Conservation (phyloP, 2,797 vertebrate genomes). For the Sebastes oblongus region DNA sequence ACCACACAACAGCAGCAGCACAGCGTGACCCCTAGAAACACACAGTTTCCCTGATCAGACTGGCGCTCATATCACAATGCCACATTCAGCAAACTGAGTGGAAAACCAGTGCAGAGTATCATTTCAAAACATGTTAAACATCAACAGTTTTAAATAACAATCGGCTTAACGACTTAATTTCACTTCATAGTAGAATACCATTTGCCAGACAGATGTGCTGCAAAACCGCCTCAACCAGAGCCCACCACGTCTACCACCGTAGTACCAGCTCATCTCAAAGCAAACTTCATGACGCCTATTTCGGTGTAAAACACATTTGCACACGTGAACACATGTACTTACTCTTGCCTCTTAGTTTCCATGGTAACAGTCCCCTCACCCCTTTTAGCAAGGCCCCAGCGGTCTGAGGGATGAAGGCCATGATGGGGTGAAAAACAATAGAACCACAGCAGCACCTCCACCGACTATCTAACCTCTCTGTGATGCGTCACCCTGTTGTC, state of each 20-base stretch:
- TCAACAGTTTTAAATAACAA: conserved; percentile 13
- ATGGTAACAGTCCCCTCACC: conserved; percentile 58
- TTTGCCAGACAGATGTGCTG: not conserved
- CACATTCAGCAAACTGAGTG: conserved; percentile 1
- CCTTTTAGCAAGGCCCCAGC: conserved; percentile 65
- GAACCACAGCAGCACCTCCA: not conserved
- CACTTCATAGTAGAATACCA: not conserved
- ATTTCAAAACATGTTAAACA: not conserved
- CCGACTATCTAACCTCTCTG: conserved; percentile 5
- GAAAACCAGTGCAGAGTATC: not conserved
- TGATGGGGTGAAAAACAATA: conserved; percentile 48
- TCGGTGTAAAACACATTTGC: conserved; percentile 1
- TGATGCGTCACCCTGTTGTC: conserved; percentile 28
- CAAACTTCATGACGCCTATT: not conserved
- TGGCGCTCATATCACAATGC: not conserved
- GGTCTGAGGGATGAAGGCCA: conserved; percentile 72
- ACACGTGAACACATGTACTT: conserved; percentile 32
- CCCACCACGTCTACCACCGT: not conserved
- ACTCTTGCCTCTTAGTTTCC: conserved; percentile 62
- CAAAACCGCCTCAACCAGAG: conserved; percentile 3
- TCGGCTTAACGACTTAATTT: not conserved
- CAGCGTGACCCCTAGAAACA: conserved; percentile 19
- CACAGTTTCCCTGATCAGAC: conserved; percentile 33
- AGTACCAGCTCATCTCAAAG: not conserved
- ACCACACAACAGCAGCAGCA: conserved; percentile 15